phyloP scores from a whole-genome alignment of 1,140 invertebrate genomes.

The Lamellibrachia luymesi region DNA sequence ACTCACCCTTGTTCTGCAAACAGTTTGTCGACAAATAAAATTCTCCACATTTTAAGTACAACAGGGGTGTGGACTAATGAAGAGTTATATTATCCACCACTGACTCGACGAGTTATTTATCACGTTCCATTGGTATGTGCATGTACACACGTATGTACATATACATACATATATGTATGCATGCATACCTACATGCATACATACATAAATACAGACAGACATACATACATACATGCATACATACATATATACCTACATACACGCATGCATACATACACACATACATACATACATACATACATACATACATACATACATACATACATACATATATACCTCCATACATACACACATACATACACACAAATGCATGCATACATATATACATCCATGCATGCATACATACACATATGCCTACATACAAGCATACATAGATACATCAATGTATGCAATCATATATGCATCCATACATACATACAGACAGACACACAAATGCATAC shows the following conservation, averaged over 20 bases:
- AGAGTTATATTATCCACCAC: too few species aligned
- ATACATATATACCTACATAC: not conserved
- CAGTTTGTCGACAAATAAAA: too few species aligned
- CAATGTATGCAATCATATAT: not conserved
- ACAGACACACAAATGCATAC: not conserved
- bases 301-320: not conserved
- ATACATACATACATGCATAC: not conserved
- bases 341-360: not conserved
- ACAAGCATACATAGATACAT: not conserved
- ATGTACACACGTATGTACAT: not conserved
- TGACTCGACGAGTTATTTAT: too few species aligned
- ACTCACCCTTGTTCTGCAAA: too few species aligned
- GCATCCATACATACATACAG: not conserved
- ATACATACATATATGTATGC: constrained; percentile 6
- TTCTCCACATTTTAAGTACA: too few species aligned
- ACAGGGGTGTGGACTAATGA: too few species aligned
- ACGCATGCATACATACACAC: not conserved
- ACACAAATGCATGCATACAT: not conserved
- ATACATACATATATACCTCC: not conserved
- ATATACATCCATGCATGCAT: not conserved
- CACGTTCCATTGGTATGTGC: not conserved
- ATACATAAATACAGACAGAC: not conserved
- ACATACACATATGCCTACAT: not conserved
- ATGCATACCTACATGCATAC: not conserved
- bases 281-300: not conserved